These are phyloP conservation scores for Chloroceryle inda DNA, from an alignment of 2,797 vertebrate genomes.

Conservation along the genomic window DNA sequence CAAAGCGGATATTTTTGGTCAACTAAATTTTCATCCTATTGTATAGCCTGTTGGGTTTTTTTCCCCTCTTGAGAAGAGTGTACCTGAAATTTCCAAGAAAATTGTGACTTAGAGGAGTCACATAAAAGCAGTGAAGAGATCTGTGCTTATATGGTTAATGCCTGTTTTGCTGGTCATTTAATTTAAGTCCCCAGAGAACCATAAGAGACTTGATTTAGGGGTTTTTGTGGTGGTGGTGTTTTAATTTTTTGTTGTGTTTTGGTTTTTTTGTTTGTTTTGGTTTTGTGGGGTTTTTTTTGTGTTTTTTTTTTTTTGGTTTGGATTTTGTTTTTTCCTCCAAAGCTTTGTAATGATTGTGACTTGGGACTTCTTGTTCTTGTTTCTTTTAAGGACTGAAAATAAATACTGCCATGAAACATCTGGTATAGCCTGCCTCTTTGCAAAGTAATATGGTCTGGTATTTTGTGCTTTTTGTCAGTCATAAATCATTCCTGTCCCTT, in stretches of 20 bases:
- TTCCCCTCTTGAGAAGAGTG: background rate
- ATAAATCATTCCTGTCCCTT: background rate
- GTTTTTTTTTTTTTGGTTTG: too few species aligned
- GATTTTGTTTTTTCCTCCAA: background rate
- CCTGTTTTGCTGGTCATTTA: slow-evolving; percentile 24
- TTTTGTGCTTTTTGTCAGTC: background rate
- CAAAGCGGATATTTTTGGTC: background rate
- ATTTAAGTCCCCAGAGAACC: slow-evolving; percentile 29
- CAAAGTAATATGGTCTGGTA: background rate
- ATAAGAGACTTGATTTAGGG: slow-evolving; percentile 6
- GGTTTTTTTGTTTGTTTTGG: too few species aligned
- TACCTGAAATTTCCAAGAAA: background rate
- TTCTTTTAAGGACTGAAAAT: slow-evolving; percentile 12
- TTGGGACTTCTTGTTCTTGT: slow-evolving; percentile 7
- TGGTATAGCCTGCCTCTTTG: background rate
- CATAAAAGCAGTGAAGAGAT: slow-evolving; percentile 18
- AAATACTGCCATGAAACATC: background rate
- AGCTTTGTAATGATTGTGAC: background rate
- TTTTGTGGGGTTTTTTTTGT: too few species aligned
- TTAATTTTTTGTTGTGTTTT: too few species aligned
- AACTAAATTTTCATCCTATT: background rate
- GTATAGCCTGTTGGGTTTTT: background rate
- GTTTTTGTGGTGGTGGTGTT: background rate
- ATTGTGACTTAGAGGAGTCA: background rate
- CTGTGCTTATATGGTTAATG: slow-evolving; percentile 45